Conservation (phyloP, 2,113 vertebrate species). For the Trachemys scripta region DNA sequence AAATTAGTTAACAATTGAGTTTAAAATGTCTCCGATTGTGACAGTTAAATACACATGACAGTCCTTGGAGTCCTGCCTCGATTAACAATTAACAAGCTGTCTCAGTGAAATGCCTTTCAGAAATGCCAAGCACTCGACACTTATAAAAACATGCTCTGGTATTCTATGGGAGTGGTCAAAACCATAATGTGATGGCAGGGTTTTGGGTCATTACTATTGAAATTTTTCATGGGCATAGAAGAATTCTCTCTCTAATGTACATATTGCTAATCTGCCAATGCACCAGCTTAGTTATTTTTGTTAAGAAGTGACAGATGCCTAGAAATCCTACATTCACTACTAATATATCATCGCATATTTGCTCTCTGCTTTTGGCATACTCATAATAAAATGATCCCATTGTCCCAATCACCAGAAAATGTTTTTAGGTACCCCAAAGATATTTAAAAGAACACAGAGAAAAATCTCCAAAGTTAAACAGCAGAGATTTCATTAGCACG, state of each 20-base stretch:
- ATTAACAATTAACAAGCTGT: not conserved
- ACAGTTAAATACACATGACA: slow-evolving; percentile 26
- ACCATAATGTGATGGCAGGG: not conserved
- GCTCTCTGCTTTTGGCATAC: not conserved
- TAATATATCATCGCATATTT: slow-evolving; percentile 37
- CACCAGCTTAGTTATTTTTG: not conserved
- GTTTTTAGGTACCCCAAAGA: slow-evolving; percentile 24
- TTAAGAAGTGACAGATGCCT: slow-evolving; percentile 31
- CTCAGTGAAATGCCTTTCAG: not conserved
- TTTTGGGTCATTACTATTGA: not conserved
- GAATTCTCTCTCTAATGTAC: not conserved
- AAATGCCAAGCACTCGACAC: not conserved
- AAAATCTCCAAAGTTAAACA: accelerated
- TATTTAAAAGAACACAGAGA: not conserved
- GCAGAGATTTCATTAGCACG: not conserved
- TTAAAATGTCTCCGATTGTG: slow-evolving; percentile 37
- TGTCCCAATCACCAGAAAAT: slow-evolving; percentile 24
- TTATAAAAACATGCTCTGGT: not conserved
- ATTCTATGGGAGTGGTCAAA: not conserved
- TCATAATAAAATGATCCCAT: not conserved
- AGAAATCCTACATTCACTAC: slow-evolving; percentile 2
- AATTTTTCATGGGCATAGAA: not conserved
- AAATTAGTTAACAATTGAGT: slow-evolving; percentile 42
- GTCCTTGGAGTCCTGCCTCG: not conserved
- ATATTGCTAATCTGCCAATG: not conserved